These are phyloP conservation scores for Cephus pygmeus DNA, from an alignment of 2,888 invertebrate species.

Conservation along the genomic window DNA sequence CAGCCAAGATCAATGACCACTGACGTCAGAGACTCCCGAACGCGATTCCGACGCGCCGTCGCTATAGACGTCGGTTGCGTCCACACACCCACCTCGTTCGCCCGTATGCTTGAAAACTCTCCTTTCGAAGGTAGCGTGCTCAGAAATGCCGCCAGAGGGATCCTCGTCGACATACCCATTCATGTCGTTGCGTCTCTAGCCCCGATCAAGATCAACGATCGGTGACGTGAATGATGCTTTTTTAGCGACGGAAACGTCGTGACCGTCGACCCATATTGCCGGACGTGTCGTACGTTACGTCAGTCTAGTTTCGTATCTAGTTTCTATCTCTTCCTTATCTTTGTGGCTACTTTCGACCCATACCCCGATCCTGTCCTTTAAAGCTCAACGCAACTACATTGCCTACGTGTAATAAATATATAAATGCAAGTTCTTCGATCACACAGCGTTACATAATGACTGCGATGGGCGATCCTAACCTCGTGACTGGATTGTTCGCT, in stretches of 20 bases:
- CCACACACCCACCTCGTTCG: constrained; percentile 43
- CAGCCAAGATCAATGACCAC: constrained; percentile 43
- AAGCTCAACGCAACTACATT: background rate
- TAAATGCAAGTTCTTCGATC: background rate
- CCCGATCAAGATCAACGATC: background rate
- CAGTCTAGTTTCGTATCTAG: too few relatives aligned
- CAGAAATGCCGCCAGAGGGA: background rate
- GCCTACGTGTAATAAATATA: background rate
- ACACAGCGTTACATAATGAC: background rate
- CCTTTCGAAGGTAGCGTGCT: background rate
- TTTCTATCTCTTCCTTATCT: too few relatives aligned
- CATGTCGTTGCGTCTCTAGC: background rate
- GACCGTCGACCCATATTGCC: background rate
- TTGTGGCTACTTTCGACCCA: too few relatives aligned
- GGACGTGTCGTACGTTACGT: too few relatives aligned
- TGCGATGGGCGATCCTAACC: background rate
- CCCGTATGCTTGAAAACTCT: background rate
- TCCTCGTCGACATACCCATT: background rate
- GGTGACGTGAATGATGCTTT: background rate
- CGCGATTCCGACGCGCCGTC: constrained; percentile 62
- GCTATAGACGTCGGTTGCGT: constrained; percentile 61
- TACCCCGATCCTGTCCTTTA: background rate
- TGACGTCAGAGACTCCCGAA: constrained; percentile 74
- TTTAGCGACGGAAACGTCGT: background rate
- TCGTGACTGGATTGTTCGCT: background rate